Evolutionary conservation across 1,140 invertebrate genomes (phyloP).

Genomic region (Tetraneura akinire): DNA sequence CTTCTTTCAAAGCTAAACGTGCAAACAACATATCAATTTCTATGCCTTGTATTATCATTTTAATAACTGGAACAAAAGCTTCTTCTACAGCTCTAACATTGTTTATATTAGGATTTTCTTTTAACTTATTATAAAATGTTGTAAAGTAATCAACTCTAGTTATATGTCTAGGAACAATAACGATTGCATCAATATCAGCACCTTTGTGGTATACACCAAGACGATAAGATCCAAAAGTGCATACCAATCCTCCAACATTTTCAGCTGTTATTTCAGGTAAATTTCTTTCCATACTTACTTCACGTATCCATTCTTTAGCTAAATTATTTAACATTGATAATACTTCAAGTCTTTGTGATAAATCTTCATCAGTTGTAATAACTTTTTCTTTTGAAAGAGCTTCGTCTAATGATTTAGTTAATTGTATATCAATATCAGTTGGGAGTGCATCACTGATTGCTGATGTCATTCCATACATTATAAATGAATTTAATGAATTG

Average conservation of each 20-base stretch:
- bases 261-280: slow-evolving; percentile 85
- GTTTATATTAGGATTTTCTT: slow-evolving; percentile 82
- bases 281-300: slow-evolving; percentile 81
- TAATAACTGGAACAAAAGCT: slow-evolving; percentile 98
- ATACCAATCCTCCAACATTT: slow-evolving; percentile 94
- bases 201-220: slow-evolving; percentile 92
- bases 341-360: slow-evolving; percentile 79
- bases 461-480: slow-evolving; percentile 84
- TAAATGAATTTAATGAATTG: slow-evolving; percentile 1
- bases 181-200: slow-evolving; percentile 98
- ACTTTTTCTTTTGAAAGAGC: slow-evolving; percentile 84
- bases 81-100: slow-evolving; percentile 91
- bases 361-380: slow-evolving; percentile 87
- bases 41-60: slow-evolving; percentile 98
- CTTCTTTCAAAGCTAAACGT: slow-evolving; percentile 87
- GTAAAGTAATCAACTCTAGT: slow-evolving; percentile 92
- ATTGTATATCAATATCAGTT: slow-evolving; percentile 79
- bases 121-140: slow-evolving; percentile 90
- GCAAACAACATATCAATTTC: slow-evolving; percentile 99
- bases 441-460: slow-evolving; percentile 88
- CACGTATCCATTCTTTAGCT: slow-evolving; percentile 89
- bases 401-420: slow-evolving; percentile 81
- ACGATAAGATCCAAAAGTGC: slow-evolving; percentile 96
- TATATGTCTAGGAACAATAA: slow-evolving; percentile 95
- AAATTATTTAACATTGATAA: slow-evolving; percentile 81